Evolutionary conservation across 2,113 vertebrate species (phyloP).

Genomic region (Rhinogobius similis): DNA sequence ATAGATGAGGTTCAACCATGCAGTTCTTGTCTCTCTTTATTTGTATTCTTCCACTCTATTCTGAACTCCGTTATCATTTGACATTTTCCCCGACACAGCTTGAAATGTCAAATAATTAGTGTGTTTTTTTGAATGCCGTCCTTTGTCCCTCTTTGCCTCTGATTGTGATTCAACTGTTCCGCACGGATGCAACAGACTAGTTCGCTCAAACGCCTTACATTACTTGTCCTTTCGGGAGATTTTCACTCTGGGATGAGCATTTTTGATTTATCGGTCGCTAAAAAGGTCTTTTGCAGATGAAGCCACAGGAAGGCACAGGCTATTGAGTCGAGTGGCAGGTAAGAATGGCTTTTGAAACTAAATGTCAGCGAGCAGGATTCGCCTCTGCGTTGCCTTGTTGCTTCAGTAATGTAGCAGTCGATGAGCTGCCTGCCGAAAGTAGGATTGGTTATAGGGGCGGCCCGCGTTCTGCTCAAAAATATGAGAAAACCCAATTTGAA

Average conservation of each 20-base stretch:
- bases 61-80: conserved; percentile 5
- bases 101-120: conserved; percentile 15
- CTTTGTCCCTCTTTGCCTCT: conserved; percentile 7
- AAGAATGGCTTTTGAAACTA: conserved; percentile 53
- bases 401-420: conserved; percentile 23
- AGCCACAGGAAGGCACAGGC: conserved; percentile 41
- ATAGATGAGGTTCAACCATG: conserved; percentile 24
- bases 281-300: conserved; percentile 54
- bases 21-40: conserved; percentile 23
- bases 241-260: conserved; percentile 13
- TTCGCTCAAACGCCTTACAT: conserved; percentile 12
- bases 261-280: conserved; percentile 58
- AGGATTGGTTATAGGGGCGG: conserved; percentile 15
- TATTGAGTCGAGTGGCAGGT: conserved; percentile 50
- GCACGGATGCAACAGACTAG: conserved; percentile 22
- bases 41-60: conserved; percentile 4
- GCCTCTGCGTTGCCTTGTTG: conserved; percentile 30
- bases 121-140: conserved; percentile 6
- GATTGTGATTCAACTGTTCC: neutral
- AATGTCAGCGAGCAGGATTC: conserved; percentile 58
- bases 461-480: conserved; percentile 13
- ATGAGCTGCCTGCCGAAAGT: conserved; percentile 30
- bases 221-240: conserved; percentile 38
- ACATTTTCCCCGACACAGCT: conserved; percentile 23
- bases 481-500: conserved; percentile 8